A percentile compares a stretch with the other conserved stretches of the same genome.
Evolutionary conservation across 53 echinoderm and acorn worm species (phyloP).

Genomic region (Actinopyga echinites): DNA sequence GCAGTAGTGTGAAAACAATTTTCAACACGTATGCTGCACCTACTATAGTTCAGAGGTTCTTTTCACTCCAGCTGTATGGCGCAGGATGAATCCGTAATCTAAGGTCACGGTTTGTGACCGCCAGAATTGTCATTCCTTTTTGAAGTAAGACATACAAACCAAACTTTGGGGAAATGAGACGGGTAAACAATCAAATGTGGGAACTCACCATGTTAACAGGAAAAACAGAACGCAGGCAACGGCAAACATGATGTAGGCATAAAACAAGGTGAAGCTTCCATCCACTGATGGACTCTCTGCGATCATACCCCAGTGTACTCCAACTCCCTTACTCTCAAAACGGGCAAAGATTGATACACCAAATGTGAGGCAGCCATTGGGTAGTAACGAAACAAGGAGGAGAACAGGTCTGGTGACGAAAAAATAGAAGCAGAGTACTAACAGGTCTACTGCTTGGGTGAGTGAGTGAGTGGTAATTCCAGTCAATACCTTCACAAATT

Average conservation of each 20-base stretch:
- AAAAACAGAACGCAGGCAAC: slow-evolving; percentile 68
- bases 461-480: too few species aligned
- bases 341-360: slow-evolving; percentile 69
- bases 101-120: too few species aligned
- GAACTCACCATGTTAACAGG: slow-evolving; percentile 79
- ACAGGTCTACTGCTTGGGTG: too few species aligned
- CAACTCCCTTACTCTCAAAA: slow-evolving; percentile 69
- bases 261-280: slow-evolving; percentile 74
- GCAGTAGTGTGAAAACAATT: too few species aligned
- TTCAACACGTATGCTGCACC: too few species aligned
- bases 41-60: too few species aligned
- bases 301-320: slow-evolving; percentile 73
- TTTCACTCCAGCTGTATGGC: too few species aligned
- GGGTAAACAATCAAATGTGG: background rate
- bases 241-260: slow-evolving; percentile 73
- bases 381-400: slow-evolving; percentile 68
- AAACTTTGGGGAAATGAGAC: too few species aligned
- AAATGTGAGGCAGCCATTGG: slow-evolving; percentile 82
- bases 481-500: too few species aligned
- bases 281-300: slow-evolving; percentile 70
- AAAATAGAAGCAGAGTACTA: background rate
- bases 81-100: too few species aligned
- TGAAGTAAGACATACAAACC: too few species aligned
- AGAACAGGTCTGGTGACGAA: slow-evolving; percentile 64
- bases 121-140: too few species aligned